phyloP scores from a whole-genome alignment of 2,888 invertebrate species.

The Archips crataeganus region DNA sequence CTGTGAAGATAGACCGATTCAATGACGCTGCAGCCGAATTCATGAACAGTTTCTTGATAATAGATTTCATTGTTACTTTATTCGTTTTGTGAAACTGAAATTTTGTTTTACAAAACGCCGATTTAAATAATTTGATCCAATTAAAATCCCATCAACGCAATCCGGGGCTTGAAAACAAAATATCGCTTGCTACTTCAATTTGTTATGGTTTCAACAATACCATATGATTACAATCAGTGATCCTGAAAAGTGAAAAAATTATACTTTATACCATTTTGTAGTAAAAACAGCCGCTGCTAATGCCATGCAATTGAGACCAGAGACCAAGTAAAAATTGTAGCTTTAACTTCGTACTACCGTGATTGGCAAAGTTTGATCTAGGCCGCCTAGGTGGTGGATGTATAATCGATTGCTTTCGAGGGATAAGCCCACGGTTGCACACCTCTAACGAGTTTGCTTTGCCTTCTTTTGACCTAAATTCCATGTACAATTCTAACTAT shows the following conservation, averaged over 20 bases:
- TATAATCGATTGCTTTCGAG: slow-evolving; percentile 59
- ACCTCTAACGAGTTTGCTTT: slow-evolving; percentile 61
- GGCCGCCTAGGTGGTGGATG: slow-evolving; percentile 56
- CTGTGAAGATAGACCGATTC: too few species aligned
- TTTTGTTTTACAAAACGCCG: neutral
- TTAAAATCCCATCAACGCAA: slow-evolving; percentile 3
- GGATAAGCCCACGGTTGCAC: slow-evolving; percentile 52
- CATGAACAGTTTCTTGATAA: too few species aligned
- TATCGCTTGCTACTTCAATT: neutral
- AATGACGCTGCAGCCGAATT: too few species aligned
- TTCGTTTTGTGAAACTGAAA: neutral
- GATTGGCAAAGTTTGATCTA: slow-evolving; percentile 64
- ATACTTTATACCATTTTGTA: neutral
- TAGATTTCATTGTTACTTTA: too few species aligned
- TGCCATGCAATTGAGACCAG: slow-evolving; percentile 39
- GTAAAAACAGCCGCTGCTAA: slow-evolving; percentile 34
- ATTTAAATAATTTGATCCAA: neutral
- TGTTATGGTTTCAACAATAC: too few species aligned
- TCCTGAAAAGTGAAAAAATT: too few species aligned
- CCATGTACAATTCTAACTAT: neutral
- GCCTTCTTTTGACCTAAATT: slow-evolving; percentile 52
- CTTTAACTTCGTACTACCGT: slow-evolving; percentile 48
- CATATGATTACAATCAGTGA: too few species aligned
- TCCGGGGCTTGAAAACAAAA: neutral
- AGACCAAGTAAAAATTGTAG: slow-evolving; percentile 51